Base-by-base conservation (phyloP, 2,797 vertebrate genomes). In the Rhinogobio ventralis region DNA sequence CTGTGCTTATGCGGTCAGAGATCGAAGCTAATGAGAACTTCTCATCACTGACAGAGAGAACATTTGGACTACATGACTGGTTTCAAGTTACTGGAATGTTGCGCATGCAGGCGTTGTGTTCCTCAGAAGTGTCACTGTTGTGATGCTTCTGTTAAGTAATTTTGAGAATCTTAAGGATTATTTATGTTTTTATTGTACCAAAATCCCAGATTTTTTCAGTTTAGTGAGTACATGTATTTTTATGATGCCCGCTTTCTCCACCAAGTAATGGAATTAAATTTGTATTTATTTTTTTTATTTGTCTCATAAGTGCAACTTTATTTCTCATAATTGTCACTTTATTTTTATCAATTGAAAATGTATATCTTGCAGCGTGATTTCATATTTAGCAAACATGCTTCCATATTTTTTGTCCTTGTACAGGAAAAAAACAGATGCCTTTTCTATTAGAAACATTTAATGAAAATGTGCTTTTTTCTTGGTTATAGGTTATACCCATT, bases 1-100 rank as follows among this genome's bases (percentile, higher is more conserved):
- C 80, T 60, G 87, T 74, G 81, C 83, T 90, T 86, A 85, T 83
- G 49, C 36, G 4, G 42, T 83, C 53, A 64, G 69, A 77, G 89
- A 79, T 69, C 78, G 64, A 86, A 74, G 45, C 66, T 66, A 79
- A 81, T 67, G 78, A 86, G 82, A 78, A 55, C 82, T 83, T 86
- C 60, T 64, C 72, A 68, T 57, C 72, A 78, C 62, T 80, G 82
- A 80, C 86, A 78, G 62, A 15, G 19, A 81, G 74, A 77, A 57
- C 84, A 82, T 78, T 66, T 81, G 51, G 72, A 82, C 84, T 79
- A 49, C 69, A 57, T 83, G 68, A 85, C 57, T 88, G 87, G 53
- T 90, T 86, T 88, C 66, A 84, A 67, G 82, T 75, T 76, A 85
- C 81, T 64, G 23, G 76, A 62, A 79, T 79, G 68, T 45, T 15